Percentiles rank a stretch among this genome's conserved stretches.
Evolutionary conservation across 2,888 invertebrate genomes (phyloP).

Genomic region (Papilio elwesi): DNA sequence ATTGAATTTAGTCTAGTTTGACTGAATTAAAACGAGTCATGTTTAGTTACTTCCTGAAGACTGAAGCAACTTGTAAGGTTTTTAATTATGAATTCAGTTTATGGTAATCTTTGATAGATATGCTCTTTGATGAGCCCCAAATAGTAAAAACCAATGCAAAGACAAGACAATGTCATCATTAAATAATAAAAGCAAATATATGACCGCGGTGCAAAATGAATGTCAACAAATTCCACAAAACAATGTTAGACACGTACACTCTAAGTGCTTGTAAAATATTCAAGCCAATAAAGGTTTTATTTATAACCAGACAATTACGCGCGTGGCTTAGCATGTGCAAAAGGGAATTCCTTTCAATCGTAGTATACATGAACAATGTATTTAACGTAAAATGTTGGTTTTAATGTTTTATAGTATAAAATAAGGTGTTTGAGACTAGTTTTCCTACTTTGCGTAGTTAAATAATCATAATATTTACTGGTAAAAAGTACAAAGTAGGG

Average conservation of each 20-base stretch:
- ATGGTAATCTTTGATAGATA: not conserved
- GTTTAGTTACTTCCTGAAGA: no score
- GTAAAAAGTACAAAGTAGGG: no score
- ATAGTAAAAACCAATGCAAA: not conserved
- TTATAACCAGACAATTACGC: constrained; percentile 7
- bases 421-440: no score
- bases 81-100: no score
- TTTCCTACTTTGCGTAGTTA: no score
- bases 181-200: not conserved
- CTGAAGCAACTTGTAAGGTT: no score
- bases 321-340: constrained; percentile 13
- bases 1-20: no score
- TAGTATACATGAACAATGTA: not conserved
- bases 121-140: no score
- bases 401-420: no score
- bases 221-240: constrained; percentile 3
- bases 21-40: no score
- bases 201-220: constrained; percentile 7
- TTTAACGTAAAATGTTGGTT: not conserved
- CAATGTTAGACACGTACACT: not conserved
- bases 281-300: constrained; percentile 15
- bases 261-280: constrained; percentile 15
- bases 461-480: no score
- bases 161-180: not conserved
- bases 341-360: constrained; percentile 4